Evolutionary conservation across 2,113 vertebrate genomes (phyloP), one percentile per base, ranked within the genome.

Genomic region (Syngnathoides biaculeatus): DNA sequence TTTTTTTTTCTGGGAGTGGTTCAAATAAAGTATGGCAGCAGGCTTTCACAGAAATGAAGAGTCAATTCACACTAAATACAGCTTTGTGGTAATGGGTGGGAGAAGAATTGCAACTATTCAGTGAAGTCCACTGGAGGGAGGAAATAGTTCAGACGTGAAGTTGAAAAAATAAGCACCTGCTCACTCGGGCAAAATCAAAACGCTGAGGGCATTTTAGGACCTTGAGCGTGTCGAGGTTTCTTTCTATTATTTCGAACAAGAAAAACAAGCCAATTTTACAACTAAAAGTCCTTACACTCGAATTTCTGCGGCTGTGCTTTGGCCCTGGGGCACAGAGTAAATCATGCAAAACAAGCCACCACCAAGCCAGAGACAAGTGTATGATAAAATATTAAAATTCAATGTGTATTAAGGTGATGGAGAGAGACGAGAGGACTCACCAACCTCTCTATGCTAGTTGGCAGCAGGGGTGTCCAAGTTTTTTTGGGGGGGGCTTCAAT

Each of bases 341-440:
- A 80, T 89, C 82, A 79, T 81, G 60, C 58, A 66, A 72, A 84
- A 82, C 75, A 81, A 88, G 79, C 83, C 78, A 66, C 73, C 9
- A 47, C 59, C 70, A 81, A 84, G 68, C 79, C 73, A 61, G 83
- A 87, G 84, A 84, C 77, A 82, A 84, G 68, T 45, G 64, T 20
- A 17, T 67, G 65, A 76, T 79, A 81, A 86, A 89, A 88, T 72
- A 80, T 76, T 81, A 67, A 59, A 81, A 82, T 35, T 19, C 22
- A 55, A 52, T n/a, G 48, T 11, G 20, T 20, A 19, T 47, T 47
- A 20, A 47, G 45, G 45, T 47, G 17, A 47, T 19, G 45, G 45
- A 17, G 45, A 47, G 4, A 17, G 45, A 47, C 5, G 45, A 47
- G 45, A 47, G 45, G 17, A 47, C 45, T 47, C 15, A 17, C 30